Evolutionary conservation across 2,888 invertebrate species (phyloP), one percentile per base, ranked within the genome.

Genomic region (Euplexia lucipara): DNA sequence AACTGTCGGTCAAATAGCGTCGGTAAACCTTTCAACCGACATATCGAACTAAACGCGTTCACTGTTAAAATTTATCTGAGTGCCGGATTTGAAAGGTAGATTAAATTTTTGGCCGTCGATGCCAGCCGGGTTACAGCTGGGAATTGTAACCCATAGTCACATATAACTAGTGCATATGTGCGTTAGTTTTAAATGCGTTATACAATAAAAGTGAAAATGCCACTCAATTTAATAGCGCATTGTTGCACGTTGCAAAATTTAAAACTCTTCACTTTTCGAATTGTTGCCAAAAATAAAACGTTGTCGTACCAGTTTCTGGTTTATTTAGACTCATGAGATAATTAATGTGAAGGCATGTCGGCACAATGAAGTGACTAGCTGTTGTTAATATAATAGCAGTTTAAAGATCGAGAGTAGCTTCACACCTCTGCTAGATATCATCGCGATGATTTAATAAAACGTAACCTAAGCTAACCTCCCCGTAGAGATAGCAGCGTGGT

Each of bases 21-120:
- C 64, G 66, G 67, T 75, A 79, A 81, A 75, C 80, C 78, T 75
- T 82, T 80, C 69, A 82, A 57, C 72, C 73, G 60, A 73, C 65
- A 77, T 67, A 73, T 66, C 60, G 69, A 22, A 62, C 75, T 70
- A 79, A 79, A 75, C 62, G 75, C 48, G 59, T 78, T 62, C 58
- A 49, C 53, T 70, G 74, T 65, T 66, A 62, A 66, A 74, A 81
- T 74, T 74, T 71, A 77, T 71, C 68, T 62, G 64, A 69, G 63
- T 60, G 49, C 63, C 49, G 44, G 53, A 65, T 70, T 72, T 71
- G 66, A 77, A 70, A 70, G 66, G 66, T 52, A 75, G 75, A 78
- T 78, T 74, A 75, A 58, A 75, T 56, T 76, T 76, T 75, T 78
- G 60, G 32, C 35, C 30, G 54, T 69, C 58, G 53, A 57, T 61